Percentiles rank a stretch among this genome's conserved stretches.
Conservation (phyloP, 2,888 invertebrate genomes). For the Limnephilus auricula region DNA sequence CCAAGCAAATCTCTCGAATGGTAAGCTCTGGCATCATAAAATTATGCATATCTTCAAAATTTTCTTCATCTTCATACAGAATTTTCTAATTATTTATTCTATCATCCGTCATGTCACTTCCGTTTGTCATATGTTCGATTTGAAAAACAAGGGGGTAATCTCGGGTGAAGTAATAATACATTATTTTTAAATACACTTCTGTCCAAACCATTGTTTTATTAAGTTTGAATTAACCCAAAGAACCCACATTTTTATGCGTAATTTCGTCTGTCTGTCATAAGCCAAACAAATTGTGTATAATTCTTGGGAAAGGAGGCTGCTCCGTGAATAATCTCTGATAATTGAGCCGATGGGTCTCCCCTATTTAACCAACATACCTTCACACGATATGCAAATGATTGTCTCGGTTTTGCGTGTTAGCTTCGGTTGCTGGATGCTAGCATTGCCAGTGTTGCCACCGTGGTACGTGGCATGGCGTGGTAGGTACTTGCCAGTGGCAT, state of each 20-base stretch:
- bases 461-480: not conserved
- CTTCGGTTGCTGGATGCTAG: not conserved
- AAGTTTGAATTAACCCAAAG: not conserved
- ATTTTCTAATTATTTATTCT: no score
- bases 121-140: no score
- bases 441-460: not conserved
- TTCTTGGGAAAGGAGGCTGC: not conserved
- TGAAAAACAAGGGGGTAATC: no score
- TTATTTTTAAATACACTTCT: not conserved
- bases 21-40: no score
- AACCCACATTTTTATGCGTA: not conserved
- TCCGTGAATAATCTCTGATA: conserved; percentile 12
- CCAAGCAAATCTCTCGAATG: no score
- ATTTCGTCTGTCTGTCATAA: not conserved
- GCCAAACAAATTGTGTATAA: not conserved
- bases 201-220: not conserved
- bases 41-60: no score
- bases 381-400: conserved; percentile 41
- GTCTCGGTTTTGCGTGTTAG: conserved; percentile 25
- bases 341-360: conserved; percentile 14
- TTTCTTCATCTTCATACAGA: no score
- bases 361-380: conserved; percentile 20
- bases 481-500: not conserved
- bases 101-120: no score
- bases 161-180: no score